phyloP scores from a whole-genome alignment of 1,140 invertebrate species.

The Temnothorax nylanderi region DNA sequence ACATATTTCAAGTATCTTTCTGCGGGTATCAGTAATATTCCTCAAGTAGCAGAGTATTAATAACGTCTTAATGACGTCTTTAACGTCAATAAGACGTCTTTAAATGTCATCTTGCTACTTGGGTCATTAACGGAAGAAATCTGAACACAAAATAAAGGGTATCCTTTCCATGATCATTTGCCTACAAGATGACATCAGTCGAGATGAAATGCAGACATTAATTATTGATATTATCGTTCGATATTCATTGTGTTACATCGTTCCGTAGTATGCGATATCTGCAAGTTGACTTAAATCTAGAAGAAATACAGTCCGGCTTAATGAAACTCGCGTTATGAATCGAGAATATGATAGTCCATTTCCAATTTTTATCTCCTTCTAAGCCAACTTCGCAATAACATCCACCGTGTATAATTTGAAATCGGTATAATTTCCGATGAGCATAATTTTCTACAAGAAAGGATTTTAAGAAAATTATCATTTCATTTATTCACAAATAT shows the following conservation, averaged over 20 bases:
- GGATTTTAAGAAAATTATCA: neutral
- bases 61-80: no score
- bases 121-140: constrained; percentile 33
- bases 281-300: constrained; percentile 1
- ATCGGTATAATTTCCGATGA: neutral
- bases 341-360: constrained; percentile 10
- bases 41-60: no score
- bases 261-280: constrained; percentile 22
- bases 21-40: neutral
- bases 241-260: constrained; percentile 31
- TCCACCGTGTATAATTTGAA: neutral
- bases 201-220: constrained; percentile 35
- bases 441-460: neutral
- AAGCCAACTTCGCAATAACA: neutral
- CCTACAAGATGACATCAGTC: constrained; percentile 40
- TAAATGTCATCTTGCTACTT: no score
- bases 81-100: no score
- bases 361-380: neutral
- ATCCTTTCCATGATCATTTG: neutral
- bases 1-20: constrained; percentile 19
- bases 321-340: constrained; percentile 54
- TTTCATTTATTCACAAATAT: neutral
- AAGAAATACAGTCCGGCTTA: constrained; percentile 8
- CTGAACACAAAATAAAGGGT: constrained; percentile 54
- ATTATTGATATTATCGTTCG: constrained; percentile 24